These are phyloP conservation scores for Sycophila texana DNA, from an alignment of 2,888 invertebrate species.

Conservation along the genomic window DNA sequence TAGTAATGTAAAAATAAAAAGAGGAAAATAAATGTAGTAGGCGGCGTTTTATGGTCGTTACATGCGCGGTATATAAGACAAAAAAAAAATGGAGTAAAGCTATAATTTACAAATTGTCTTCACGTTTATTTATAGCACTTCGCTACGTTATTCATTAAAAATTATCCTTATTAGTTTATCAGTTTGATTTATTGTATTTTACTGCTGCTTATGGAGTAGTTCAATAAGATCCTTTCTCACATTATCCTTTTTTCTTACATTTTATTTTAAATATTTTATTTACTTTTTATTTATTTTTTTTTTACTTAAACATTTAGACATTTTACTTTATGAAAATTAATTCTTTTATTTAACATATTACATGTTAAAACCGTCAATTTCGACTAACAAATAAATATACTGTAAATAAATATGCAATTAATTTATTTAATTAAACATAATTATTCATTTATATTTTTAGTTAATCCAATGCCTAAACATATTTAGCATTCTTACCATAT, in stretches of 20 bases:
- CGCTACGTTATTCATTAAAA: slow-evolving; percentile 1
- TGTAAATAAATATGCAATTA: too few species aligned
- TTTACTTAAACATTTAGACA: background rate
- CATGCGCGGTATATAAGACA: slow-evolving; percentile 57
- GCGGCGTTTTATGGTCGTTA: slow-evolving; percentile 59
- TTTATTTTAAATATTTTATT: background rate
- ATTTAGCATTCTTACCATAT: too few species aligned
- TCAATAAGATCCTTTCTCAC: slow-evolving; percentile 4
- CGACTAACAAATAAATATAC: too few species aligned
- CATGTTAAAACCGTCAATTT: background rate
- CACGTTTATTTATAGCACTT: slow-evolving; percentile 27
- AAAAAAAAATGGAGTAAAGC: slow-evolving; percentile 62
- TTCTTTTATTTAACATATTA: background rate
- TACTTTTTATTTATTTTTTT: background rate
- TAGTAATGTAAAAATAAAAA: slow-evolving; percentile 59
- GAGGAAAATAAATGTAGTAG: slow-evolving; percentile 58
- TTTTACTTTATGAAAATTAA: background rate
- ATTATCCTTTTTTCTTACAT: slow-evolving; percentile 18
- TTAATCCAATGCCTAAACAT: too few species aligned
- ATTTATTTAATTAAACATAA: too few species aligned
- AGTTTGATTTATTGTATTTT: slow-evolving; percentile 8
- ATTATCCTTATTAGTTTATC: slow-evolving; percentile 15
- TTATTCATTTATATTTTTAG: too few species aligned
- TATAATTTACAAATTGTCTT: slow-evolving; percentile 65
- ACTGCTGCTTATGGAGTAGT: background rate